phyloP scores from a whole-genome alignment of 2,113 vertebrate species.

The Elaphurus davidianus region DNA sequence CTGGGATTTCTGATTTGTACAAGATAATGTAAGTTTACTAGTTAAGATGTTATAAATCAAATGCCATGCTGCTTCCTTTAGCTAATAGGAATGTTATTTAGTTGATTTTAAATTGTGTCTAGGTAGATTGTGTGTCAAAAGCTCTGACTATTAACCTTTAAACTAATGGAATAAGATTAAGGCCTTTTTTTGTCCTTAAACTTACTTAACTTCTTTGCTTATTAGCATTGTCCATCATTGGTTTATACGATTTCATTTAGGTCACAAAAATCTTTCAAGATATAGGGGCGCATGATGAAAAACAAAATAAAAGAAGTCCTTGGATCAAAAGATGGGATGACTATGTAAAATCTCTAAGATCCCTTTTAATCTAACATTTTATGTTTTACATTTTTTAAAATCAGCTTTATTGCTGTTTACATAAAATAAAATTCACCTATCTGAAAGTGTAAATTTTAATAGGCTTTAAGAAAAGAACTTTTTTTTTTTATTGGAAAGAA shows the following conservation, averaged over 20 bases:
- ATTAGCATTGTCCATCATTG: neutral
- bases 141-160: neutral
- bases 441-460: neutral
- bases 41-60: neutral
- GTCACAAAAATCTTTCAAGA: neutral
- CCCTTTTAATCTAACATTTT: neutral
- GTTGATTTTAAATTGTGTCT: neutral
- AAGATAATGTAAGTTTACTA: neutral
- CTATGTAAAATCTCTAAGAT: neutral
- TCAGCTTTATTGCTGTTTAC: neutral
- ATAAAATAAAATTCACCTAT: neutral
- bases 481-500: neutral
- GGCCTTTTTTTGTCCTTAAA: neutral
- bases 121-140: neutral
- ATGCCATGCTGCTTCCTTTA: neutral
- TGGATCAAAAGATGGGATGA: neutral
- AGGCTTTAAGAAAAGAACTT: neutral
- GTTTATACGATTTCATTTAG: slow-evolving; percentile 1
- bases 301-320: slow-evolving; percentile 18
- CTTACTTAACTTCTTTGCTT: neutral
- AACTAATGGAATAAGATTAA: neutral
- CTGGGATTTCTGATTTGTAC: neutral
- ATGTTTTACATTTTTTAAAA: neutral
- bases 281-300: neutral
- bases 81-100: neutral